These are phyloP conservation scores for Gonatopus flavifemur DNA, from an alignment of 1,140 invertebrate species.

Conservation along the genomic window DNA sequence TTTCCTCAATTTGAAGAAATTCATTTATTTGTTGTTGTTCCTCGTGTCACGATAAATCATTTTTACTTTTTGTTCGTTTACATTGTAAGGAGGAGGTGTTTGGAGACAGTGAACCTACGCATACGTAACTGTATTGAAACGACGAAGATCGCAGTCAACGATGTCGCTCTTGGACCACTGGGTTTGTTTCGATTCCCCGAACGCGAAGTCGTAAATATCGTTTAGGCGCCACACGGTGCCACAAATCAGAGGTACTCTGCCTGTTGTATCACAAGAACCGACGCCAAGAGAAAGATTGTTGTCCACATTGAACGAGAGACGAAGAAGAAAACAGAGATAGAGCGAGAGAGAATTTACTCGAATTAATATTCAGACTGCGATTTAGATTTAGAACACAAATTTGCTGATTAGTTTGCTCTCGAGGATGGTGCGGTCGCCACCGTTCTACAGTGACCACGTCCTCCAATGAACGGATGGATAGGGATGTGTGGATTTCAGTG, in stretches of 20 bases:
- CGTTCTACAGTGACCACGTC: slow-evolving; percentile 16
- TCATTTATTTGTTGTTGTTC: too few species aligned
- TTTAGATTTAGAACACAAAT: slow-evolving; percentile 44
- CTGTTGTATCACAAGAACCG: slow-evolving; percentile 34
- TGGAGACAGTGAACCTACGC: too few species aligned
- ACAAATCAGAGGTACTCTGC: slow-evolving; percentile 31
- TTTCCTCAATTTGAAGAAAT: too few species aligned
- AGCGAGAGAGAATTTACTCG: slow-evolving; percentile 8
- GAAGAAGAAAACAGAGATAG: not conserved
- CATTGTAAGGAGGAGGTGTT: too few species aligned
- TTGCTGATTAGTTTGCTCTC: slow-evolving; percentile 38
- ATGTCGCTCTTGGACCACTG: not conserved
- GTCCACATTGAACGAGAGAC: not conserved
- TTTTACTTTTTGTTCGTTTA: too few species aligned
- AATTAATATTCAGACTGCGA: slow-evolving; percentile 41
- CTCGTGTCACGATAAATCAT: too few species aligned
- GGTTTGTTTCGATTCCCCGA: slow-evolving; percentile 25
- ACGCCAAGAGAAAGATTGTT: not conserved
- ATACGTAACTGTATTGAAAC: too few species aligned
- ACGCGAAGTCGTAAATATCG: slow-evolving; percentile 35
- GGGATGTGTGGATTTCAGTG: not conserved
- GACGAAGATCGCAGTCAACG: not conserved
- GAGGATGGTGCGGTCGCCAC: slow-evolving; percentile 19
- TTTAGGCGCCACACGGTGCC: slow-evolving; percentile 28
- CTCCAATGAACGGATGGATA: slow-evolving; percentile 18